Evolutionary conservation across 92 coral and sea anemone genomes (phyloP).

Genomic region (Diadumene lineata): DNA sequence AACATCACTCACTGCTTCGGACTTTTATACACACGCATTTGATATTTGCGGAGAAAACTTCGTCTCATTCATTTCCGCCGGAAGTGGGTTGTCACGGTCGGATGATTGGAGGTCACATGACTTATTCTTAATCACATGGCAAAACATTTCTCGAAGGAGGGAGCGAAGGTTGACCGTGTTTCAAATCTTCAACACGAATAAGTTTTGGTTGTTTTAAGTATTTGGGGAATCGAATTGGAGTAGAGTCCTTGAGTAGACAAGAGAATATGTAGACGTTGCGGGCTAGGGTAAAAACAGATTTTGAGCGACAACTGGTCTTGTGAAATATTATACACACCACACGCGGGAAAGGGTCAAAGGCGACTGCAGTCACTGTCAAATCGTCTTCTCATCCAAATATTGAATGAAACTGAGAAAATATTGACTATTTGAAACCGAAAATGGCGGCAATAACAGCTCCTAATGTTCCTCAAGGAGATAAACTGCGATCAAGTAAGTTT

Average conservation of each 20-base stretch:
- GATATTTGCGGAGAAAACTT: neutral
- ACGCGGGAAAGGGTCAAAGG: slow-evolving; percentile 37
- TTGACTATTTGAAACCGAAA: neutral
- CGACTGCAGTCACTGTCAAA: slow-evolving; percentile 12
- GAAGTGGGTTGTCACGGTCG: slow-evolving; percentile 20
- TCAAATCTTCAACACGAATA: slow-evolving; percentile 1
- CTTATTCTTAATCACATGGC: slow-evolving; percentile 35
- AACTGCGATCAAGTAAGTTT: slow-evolving; percentile 41
- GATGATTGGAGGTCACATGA: slow-evolving; percentile 24
- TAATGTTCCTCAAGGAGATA: slow-evolving; percentile 37
- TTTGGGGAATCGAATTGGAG: slow-evolving; percentile 4
- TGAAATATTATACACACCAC: slow-evolving; percentile 13
- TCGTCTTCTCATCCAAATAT: slow-evolving; percentile 4
- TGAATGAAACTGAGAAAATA: slow-evolving; percentile 18
- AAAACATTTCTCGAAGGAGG: slow-evolving; percentile 39
- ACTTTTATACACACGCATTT: neutral
- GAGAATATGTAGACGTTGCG: slow-evolving; percentile 18
- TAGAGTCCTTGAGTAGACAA: slow-evolving; percentile 8
- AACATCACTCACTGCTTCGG: slow-evolving; percentile 1
- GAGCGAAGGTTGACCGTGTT: neutral
- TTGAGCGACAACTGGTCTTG: neutral
- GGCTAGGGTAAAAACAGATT: slow-evolving; percentile 1
- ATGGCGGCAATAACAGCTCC: slow-evolving; percentile 35
- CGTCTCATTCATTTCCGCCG: slow-evolving; percentile 19
- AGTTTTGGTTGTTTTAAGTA: neutral